phyloP scores from a whole-genome alignment of 2,113 vertebrate species.

The Notothenia coriiceps region DNA sequence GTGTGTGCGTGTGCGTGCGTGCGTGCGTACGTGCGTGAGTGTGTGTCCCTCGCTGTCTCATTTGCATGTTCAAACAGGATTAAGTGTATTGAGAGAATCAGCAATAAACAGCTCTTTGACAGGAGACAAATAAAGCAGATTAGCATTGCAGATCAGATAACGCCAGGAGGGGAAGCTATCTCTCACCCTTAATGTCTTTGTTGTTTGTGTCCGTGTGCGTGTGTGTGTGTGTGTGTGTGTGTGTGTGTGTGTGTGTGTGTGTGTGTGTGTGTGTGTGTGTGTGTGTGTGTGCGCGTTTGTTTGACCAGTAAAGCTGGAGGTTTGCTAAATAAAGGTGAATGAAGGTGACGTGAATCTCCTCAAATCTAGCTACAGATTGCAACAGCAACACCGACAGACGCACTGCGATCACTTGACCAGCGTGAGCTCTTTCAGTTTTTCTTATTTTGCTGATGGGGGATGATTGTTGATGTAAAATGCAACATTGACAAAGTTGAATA shows the following conservation, averaged over 20 bases:
- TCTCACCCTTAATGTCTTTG: conserved; percentile 28
- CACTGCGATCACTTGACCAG: not conserved
- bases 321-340: not conserved
- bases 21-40: conserved; percentile 4
- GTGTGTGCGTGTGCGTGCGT: conserved; percentile 8
- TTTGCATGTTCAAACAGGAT: conserved; percentile 70
- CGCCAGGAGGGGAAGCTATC: conserved; percentile 12
- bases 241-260: not conserved
- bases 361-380: not conserved
- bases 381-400: not conserved
- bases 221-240: not conserved
- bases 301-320: not conserved
- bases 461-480: not conserved
- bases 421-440: not conserved
- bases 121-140: conserved; percentile 47
- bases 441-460: not conserved
- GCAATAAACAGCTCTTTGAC: conserved; percentile 60
- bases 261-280: conserved; percentile 17
- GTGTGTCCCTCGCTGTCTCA: conserved; percentile 16
- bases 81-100: conserved; percentile 56
- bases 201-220: conserved; percentile 7
- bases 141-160: conserved; percentile 60
- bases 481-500: no score
- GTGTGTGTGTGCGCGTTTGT: conserved; percentile 18
- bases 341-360: not conserved